Conservation (phyloP, 2,113 vertebrate species). For the Polypterus senegalus region DNA sequence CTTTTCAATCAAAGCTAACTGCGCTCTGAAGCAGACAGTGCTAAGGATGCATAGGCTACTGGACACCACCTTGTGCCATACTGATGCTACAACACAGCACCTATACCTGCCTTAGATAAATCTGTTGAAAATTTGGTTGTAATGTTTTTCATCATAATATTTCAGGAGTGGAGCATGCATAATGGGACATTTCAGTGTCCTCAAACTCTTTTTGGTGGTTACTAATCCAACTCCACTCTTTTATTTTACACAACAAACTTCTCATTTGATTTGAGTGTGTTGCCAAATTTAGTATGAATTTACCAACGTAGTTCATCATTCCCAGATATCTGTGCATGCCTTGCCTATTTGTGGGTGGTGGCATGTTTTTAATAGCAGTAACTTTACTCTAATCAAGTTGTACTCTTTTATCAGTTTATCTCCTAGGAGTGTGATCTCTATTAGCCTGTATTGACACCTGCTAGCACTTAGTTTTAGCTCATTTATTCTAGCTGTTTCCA, state of each 20-base stretch:
- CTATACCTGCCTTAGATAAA: too few species aligned
- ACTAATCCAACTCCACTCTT: not conserved
- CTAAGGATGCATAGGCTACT: too few species aligned
- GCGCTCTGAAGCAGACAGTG: too few species aligned
- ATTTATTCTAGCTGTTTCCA: not conserved
- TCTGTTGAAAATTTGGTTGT: too few species aligned
- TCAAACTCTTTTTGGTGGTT: conserved; percentile 3
- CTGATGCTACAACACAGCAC: too few species aligned
- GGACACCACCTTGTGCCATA: too few species aligned
- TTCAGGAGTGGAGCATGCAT: too few species aligned
- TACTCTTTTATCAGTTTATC: conserved; percentile 6
- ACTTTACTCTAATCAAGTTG: conserved; percentile 2
- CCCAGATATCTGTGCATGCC: conserved; percentile 4
- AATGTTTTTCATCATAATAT: too few species aligned
- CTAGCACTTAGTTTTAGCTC: conserved; percentile 4
- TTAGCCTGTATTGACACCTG: conserved; percentile 2
- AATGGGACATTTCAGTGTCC: too few species aligned
- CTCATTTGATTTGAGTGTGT: not conserved
- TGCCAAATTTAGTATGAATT: conserved; percentile 5
- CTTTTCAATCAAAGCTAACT: too few species aligned
- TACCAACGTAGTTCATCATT: conserved; percentile 8
- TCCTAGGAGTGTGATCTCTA: conserved; percentile 4
- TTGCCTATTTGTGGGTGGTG: not conserved
- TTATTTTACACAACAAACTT: conserved; percentile 1
- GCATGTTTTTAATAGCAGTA: conserved; percentile 3